phyloP scores from a whole-genome alignment of 2,113 vertebrate genomes.

The Alexandromys fortis region DNA sequence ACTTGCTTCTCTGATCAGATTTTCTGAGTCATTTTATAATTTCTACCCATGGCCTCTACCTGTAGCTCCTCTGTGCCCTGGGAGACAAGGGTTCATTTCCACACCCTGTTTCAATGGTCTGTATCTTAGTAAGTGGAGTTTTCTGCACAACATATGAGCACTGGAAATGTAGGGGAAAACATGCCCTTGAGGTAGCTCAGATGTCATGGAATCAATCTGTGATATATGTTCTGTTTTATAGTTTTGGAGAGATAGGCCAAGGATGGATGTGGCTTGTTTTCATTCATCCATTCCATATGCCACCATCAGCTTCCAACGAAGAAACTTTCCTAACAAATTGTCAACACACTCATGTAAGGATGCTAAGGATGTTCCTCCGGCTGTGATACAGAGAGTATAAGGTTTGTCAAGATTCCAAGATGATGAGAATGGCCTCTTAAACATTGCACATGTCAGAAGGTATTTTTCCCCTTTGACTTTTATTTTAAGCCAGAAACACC shows the following conservation, averaged over 20 bases:
- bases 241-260: background rate
- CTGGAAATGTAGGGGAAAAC: background rate
- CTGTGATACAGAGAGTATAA: background rate
- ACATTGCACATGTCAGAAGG: background rate
- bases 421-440: background rate
- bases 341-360: background rate
- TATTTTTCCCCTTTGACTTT: background rate
- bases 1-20: background rate
- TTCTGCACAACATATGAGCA: background rate
- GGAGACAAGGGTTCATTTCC: background rate
- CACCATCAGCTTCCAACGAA: background rate
- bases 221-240: background rate
- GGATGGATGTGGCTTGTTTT: background rate
- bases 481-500: background rate
- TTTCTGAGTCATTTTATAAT: background rate
- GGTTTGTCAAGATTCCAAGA: background rate
- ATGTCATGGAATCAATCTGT: background rate
- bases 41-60: background rate
- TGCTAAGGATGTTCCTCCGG: background rate
- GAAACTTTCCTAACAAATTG: conserved; percentile 41
- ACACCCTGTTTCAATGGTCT: background rate
- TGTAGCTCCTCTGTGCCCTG: background rate
- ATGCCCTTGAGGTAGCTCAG: background rate
- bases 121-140: background rate
- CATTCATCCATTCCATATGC: background rate